Conservation (phyloP, 2,113 vertebrate genomes). For the Cavia aperea region DNA sequence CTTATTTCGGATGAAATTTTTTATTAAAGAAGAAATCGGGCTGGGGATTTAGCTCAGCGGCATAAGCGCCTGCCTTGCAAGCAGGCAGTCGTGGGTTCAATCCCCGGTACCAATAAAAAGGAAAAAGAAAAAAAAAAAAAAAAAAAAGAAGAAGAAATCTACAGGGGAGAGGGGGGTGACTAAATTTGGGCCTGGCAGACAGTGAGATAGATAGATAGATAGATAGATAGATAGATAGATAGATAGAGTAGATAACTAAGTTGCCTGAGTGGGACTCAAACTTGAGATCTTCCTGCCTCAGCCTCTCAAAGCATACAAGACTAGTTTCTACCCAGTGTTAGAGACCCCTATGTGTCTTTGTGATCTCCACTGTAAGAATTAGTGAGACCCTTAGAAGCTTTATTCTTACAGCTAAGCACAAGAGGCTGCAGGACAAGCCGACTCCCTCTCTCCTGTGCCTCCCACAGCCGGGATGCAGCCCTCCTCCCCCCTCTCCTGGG, state of each 20-base stretch:
- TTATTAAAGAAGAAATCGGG: not conserved
- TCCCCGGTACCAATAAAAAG: too few species aligned
- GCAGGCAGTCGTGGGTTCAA: too few species aligned
- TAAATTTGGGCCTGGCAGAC: not conserved
- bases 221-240: not conserved
- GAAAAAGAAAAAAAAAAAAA: too few species aligned
- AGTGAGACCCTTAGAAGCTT: not conserved
- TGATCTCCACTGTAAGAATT: not conserved
- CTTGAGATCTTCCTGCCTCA: not conserved
- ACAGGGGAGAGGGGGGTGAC: fast-evolving
- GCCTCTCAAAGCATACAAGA: not conserved
- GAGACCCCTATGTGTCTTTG: not conserved
- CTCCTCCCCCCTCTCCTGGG: not conserved
- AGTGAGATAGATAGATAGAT: not conserved
- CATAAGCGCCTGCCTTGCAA: too few species aligned
- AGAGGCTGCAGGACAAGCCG: not conserved
- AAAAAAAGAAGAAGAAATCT: not conserved
- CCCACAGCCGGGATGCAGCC: not conserved
- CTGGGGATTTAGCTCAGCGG: too few species aligned
- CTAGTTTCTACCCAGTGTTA: not conserved
- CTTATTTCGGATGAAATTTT: not conserved
- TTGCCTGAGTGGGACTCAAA: not conserved
- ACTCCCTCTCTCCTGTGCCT: not conserved
- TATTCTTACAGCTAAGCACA: not conserved
- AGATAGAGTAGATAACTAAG: not conserved